A percentile compares a stretch with the other conserved stretches of the same genome.
These are phyloP conservation scores for Eulemur albifrons DNA, from an alignment of 2,797 vertebrate genomes.

Conservation along the genomic window DNA sequence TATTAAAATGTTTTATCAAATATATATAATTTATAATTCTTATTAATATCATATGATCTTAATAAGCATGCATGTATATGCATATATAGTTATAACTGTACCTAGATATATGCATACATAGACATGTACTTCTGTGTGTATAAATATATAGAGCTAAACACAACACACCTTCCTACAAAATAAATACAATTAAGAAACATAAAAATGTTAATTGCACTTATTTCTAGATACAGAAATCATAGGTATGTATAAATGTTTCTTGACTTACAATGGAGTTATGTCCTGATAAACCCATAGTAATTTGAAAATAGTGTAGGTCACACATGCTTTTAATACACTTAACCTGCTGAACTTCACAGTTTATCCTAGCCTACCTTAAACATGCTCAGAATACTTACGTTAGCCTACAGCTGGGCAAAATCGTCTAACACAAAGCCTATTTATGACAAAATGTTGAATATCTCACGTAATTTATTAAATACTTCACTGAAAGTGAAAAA, in stretches of 20 bases:
- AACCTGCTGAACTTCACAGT: not conserved
- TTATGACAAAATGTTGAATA: not conserved
- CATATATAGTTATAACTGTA: not conserved
- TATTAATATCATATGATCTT: not conserved
- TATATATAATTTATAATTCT: not conserved
- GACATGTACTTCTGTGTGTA: not conserved
- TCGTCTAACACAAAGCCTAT: not conserved
- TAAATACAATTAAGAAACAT: not conserved
- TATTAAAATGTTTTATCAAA: not conserved
- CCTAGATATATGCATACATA: not conserved
- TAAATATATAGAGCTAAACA: not conserved
- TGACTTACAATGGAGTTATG: not conserved
- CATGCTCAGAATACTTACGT: not conserved
- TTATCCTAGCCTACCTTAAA: not conserved
- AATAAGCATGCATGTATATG: not conserved
- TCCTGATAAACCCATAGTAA: not conserved
- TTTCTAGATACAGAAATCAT: not conserved
- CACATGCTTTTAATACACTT: not conserved
- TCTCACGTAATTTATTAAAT: not conserved
- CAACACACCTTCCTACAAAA: not conserved
- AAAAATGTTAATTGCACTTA: not conserved
- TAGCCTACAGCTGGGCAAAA: not conserved
- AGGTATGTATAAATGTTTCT: not conserved
- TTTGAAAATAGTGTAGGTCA: not conserved
- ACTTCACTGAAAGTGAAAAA: not conserved